Base-by-base conservation (phyloP, 2,888 invertebrate species). In the Phanerotoma sp. region DNA sequence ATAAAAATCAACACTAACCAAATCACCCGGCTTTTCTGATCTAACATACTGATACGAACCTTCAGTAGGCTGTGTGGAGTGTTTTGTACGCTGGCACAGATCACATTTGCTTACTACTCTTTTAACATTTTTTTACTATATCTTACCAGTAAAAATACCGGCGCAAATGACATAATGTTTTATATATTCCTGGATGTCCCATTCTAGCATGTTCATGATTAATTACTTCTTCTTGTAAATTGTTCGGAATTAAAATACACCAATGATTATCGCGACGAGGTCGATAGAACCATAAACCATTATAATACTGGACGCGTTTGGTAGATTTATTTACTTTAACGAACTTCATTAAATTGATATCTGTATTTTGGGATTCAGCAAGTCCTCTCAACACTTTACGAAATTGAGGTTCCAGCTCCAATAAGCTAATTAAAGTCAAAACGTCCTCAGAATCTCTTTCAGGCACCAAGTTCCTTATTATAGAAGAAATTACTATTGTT, bases 1-100 rank as follows among this genome's bases (percentile, higher is more conserved):
- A 16, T 35, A 54, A 30, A 44, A 55, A 25, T 55, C 55, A 3
- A 55, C 50, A 1, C 50, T 40, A 6, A 44, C 45, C 25, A 54
- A 37, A 11, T 54, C 49, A 10, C 38, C 20, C 6, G 49, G 49
- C 3, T 7, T 1, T 5, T 45, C 32, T 18, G 51, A 22, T 2
- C 10, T 9, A 1, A 56, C 51, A 1, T 13, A 10, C n/a, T 20
- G 30, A 46, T 35, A 51, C 22, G 40, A 11, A 2, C 55, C 51
- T 10, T 38, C 50, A 11, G 45, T 42, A 3, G 38, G 6, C 10
- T 18, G 21, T 11, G 25, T 35, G n/a, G 38, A 38, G n/a, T 42
- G 18, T 38, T 46, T 55, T 1, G 40, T 40, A 1, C 55, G 2
- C 41, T 55, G 55, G 18, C 46, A 51, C 11, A 44, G 13, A 38